These are phyloP conservation scores for Anarrhichthys ocellatus DNA, from an alignment of 2,113 vertebrate species.

Conservation along the genomic window DNA sequence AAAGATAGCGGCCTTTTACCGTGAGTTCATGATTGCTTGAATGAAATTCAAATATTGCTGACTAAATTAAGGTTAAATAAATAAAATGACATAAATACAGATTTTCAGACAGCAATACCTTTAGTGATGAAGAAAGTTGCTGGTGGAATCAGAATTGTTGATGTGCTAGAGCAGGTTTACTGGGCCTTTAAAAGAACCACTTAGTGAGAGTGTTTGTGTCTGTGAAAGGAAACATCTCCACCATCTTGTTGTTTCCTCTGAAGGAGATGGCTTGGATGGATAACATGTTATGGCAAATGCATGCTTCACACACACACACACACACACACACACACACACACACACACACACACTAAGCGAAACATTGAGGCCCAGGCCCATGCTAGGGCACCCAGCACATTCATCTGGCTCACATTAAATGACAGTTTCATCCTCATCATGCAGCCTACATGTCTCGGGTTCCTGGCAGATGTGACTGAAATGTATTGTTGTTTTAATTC, in stretches of 20 bases:
- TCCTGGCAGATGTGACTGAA: constrained; percentile 17
- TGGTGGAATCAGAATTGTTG: no score
- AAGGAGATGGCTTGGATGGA: neutral
- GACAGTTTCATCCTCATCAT: constrained; percentile 27
- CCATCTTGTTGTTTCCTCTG: neutral
- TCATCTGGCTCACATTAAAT: constrained; percentile 31
- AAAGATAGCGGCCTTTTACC: no score
- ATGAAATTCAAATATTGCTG: no score
- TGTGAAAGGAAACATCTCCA: neutral
- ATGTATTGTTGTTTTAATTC: constrained; percentile 49
- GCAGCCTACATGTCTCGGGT: constrained; percentile 24
- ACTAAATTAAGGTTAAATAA: no score
- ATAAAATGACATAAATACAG: no score
- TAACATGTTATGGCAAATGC: neutral
- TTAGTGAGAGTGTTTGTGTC: no score
- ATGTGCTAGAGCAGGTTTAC: no score
- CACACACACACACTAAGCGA: neutral
- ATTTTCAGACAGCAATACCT: no score
- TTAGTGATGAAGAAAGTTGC: no score
- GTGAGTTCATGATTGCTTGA: no score
- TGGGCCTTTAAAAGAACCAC: no score
- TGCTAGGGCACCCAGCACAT: neutral
- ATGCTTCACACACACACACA: neutral
- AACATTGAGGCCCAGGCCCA: neutral
- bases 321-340: constrained; percentile 5